Base-by-base conservation (phyloP, 2,888 invertebrate species). In the Drosophila mulleri region DNA sequence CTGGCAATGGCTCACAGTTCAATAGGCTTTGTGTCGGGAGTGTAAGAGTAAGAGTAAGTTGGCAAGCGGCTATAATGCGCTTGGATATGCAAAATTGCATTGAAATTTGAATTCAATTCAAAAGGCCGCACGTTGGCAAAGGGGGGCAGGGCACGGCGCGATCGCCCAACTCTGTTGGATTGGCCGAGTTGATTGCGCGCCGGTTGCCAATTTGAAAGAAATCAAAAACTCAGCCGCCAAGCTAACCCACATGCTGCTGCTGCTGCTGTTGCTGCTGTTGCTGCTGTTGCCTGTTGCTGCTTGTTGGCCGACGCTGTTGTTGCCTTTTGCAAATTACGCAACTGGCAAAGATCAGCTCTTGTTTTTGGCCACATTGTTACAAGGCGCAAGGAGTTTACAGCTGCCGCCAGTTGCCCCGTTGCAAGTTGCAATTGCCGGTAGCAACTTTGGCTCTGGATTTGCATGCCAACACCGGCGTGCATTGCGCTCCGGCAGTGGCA, bases 41-140 rank as follows among this genome's bases (percentile, higher is more conserved):
- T 58, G 61, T 45, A 59, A 56, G 65, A 78, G 75, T 67, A 65
- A 65, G 67, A 90, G 89, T 87, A 85, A 90, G 89, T 88, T 86
- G 84, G 83, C 86, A 91, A 90, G 90, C 91, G 87, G 82, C 85
- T 88, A 89, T 84, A 84, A 84, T 84, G 88, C 84, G 89, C 84
- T 84, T 89, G 91, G 87, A 90, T 90, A 91, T 91, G 91, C 90
- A 91, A 91, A 91, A 91, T 91, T 91, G 90, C 89, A 91, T 91
- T 91, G 87, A 90, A 90, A 91, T 90, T 90, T 91, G 91, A 91
- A 91, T 91, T 88, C 90, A 91, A 91, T 91, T 91, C 91, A 90
- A 88, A 77, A 80, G 76, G 66, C 87, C 72, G 72, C 72, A 75
- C 72, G 72, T 75, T 78, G 82, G 67, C 82, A 78, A 67, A 18